Percentiles rank a stretch among this genome's conserved stretches.
These are phyloP conservation scores for Caenorhabditis parvicauda DNA, from an alignment of 2,888 invertebrate species.

Conservation along the genomic window DNA sequence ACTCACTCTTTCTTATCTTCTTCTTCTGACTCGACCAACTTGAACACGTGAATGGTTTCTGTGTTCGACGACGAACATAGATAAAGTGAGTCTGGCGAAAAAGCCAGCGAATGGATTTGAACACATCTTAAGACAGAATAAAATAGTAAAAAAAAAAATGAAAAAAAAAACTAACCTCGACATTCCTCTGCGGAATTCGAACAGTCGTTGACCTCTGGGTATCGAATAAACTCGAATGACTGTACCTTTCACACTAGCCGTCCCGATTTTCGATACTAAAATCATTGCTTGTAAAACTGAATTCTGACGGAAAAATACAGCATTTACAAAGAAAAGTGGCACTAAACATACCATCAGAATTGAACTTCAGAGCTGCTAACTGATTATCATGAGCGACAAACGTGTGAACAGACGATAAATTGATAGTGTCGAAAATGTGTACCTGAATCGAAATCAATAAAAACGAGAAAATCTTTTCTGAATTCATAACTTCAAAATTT, in stretches of 20 bases:
- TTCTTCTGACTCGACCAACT: conserved; percentile 70
- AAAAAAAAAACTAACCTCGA: conserved; percentile 12
- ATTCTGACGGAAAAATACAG: too few species aligned
- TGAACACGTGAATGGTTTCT: conserved; percentile 90
- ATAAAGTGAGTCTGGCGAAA: conserved; percentile 85
- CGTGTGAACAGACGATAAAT: conserved; percentile 91
- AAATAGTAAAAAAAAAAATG: conserved; percentile 1
- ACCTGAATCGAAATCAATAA: too few species aligned
- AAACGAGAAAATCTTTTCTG: too few species aligned
- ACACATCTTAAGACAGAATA: conserved; percentile 72
- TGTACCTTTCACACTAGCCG: conserved; percentile 71
- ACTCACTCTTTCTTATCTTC: conserved; percentile 18
- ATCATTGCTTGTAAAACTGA: too few species aligned
- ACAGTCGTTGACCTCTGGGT: conserved; percentile 82
- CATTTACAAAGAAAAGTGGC: too few species aligned
- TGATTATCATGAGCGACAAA: conserved; percentile 95
- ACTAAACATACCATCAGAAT: conserved; percentile 73
- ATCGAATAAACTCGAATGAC: conserved; percentile 90
- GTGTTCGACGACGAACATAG: conserved; percentile 94
- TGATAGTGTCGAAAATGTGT: conserved; percentile 88
- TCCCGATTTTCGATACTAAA: conserved; percentile 69
- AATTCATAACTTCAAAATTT: too few species aligned
- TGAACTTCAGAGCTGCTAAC: conserved; percentile 90
- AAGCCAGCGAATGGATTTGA: conserved; percentile 86
- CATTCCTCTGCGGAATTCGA: conserved; percentile 92